phyloP scores from a whole-genome alignment of 2,113 vertebrate genomes.

The Paraplagusia blochii region DNA sequence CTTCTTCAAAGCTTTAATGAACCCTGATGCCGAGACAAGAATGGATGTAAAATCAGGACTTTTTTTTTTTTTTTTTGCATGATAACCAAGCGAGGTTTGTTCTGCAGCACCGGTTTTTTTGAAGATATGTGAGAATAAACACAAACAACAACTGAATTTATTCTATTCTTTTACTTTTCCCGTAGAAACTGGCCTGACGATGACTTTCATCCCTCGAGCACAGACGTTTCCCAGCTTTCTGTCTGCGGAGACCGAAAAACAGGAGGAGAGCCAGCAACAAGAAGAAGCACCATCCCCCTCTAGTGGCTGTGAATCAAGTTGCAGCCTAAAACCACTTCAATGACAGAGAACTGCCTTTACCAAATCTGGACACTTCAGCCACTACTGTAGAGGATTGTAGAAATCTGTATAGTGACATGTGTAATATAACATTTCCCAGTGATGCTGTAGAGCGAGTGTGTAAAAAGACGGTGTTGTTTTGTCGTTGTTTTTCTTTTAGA shows the following conservation, averaged over 20 bases:
- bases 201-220: slow-evolving; percentile 88
- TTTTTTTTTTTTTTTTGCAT: no score
- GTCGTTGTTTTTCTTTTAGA: slow-evolving; percentile 47
- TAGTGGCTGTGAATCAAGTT: slow-evolving; percentile 84
- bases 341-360: slow-evolving; percentile 73
- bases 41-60: no score
- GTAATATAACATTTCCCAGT: slow-evolving; percentile 63
- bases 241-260: slow-evolving; percentile 79
- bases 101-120: no score
- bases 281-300: slow-evolving; percentile 83
- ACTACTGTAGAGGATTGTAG: slow-evolving; percentile 62
- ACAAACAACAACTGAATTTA: no score
- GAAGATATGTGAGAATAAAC: no score
- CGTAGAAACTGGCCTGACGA: slow-evolving; percentile 79
- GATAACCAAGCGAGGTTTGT: no score
- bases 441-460: slow-evolving; percentile 56
- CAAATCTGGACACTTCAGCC: slow-evolving; percentile 68
- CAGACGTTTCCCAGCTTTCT: slow-evolving; percentile 94
- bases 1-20: no score
- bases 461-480: slow-evolving; percentile 13
- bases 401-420: slow-evolving; percentile 70
- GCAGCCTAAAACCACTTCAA: slow-evolving; percentile 84
- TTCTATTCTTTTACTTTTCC: neutral
- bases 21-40: no score
- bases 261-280: slow-evolving; percentile 52